These are phyloP conservation scores for Meda fulgida DNA, from an alignment of 2,797 vertebrate species.

Conservation along the genomic window DNA sequence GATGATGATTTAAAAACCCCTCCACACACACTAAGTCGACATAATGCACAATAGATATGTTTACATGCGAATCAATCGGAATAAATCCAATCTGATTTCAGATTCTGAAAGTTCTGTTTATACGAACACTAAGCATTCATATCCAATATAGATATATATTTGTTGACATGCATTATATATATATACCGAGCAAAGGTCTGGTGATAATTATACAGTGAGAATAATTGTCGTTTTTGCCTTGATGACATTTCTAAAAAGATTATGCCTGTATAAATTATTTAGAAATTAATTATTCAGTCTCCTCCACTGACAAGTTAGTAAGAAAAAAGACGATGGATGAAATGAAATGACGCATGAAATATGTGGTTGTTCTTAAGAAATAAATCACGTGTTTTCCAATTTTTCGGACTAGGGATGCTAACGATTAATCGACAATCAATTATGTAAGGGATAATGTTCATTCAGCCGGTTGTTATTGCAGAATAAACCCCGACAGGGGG, in stretches of 20 bases:
- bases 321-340: too few species aligned
- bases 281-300: not conserved
- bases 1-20: not conserved
- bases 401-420: not conserved
- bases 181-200: not conserved
- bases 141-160: not conserved
- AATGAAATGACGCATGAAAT: too few species aligned
- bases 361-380: not conserved
- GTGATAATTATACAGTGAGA: not conserved
- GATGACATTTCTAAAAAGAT: not conserved
- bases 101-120: not conserved
- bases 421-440: not conserved
- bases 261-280: not conserved
- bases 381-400: not conserved
- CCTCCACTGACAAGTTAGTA: too few species aligned
- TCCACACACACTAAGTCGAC: not conserved
- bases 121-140: not conserved
- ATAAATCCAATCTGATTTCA: not conserved
- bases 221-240: not conserved
- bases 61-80: not conserved
- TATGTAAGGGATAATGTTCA: too few species aligned
- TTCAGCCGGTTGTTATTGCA: too few species aligned
- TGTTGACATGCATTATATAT: not conserved
- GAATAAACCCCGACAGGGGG: too few species aligned
- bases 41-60: slow-evolving; percentile 30